Evolutionary conservation across 2,113 vertebrate species (phyloP).

Genomic region (Blennius ocellaris): DNA sequence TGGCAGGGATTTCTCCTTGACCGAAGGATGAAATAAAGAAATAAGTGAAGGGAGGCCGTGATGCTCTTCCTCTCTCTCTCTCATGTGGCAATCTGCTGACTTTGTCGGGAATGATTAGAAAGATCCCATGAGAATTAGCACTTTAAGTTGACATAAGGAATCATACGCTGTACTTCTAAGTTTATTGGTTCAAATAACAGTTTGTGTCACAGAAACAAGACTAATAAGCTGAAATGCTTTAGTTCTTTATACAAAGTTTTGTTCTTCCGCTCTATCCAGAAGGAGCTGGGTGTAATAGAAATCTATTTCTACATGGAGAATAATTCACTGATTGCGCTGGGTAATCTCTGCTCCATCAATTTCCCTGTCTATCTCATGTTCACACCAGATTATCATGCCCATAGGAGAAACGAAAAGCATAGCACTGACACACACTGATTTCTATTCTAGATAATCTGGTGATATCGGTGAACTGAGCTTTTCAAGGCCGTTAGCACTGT

Average conservation of each 20-base stretch:
- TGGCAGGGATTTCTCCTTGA: slow-evolving; percentile 53
- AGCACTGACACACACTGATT: slow-evolving; percentile 55
- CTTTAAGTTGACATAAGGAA: neutral
- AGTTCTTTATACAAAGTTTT: slow-evolving; percentile 2
- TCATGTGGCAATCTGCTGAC: slow-evolving; percentile 9
- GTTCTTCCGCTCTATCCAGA: neutral
- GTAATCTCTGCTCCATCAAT: slow-evolving; percentile 42
- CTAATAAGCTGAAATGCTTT: neutral
- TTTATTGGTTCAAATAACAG: too few relatives aligned
- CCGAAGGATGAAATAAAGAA: slow-evolving; percentile 53
- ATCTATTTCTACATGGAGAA: slow-evolving; percentile 13
- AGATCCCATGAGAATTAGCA: neutral
- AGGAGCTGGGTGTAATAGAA: slow-evolving; percentile 10
- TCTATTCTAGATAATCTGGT: slow-evolving; percentile 64
- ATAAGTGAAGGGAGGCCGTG: slow-evolving; percentile 14
- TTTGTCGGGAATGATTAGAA: neutral
- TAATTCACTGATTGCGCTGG: slow-evolving; percentile 16
- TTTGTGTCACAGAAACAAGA: neutral
- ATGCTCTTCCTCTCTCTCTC: neutral
- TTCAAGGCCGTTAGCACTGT: slow-evolving; percentile 39
- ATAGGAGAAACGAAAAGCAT: slow-evolving; percentile 68
- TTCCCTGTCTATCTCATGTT: slow-evolving; percentile 37
- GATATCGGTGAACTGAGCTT: slow-evolving; percentile 43
- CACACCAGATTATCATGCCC: slow-evolving; percentile 55
- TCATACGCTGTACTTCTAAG: neutral